Conservation (phyloP, 2,113 vertebrate genomes). For the Maccullochella peelii region DNA sequence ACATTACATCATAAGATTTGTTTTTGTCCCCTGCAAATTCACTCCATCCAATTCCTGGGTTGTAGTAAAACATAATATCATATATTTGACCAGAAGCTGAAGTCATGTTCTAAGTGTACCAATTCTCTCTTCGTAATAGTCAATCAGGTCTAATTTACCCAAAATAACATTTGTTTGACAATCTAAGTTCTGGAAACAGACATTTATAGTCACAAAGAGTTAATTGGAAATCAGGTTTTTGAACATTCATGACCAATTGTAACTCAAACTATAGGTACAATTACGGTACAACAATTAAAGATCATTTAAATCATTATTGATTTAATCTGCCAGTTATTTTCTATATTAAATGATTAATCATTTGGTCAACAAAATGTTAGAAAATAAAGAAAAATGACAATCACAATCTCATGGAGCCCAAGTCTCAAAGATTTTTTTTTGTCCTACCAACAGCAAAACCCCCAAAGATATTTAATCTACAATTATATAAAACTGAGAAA, state of each 20-base stretch:
- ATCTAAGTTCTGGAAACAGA: not conserved
- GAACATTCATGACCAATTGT: not conserved
- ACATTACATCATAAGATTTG: slow-evolving; percentile 32
- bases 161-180: not conserved
- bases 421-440: not conserved
- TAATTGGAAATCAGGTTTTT: not conserved
- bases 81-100: not conserved
- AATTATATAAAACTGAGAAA: not conserved
- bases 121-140: not conserved
- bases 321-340: not conserved
- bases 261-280: not conserved
- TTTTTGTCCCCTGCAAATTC: slow-evolving; percentile 34
- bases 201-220: not conserved
- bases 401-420: not conserved
- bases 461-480: not conserved
- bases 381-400: not conserved
- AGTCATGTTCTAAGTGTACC: not conserved
- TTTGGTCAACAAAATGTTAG: not conserved
- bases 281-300: not conserved
- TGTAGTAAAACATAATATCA: not conserved
- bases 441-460: not conserved
- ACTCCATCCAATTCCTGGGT: not conserved
- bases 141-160: not conserved
- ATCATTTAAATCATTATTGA: not conserved
- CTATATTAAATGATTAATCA: not conserved